Evolutionary conservation across 1,140 invertebrate genomes (phyloP).

Genomic region (Brachionus asplanchnoidis): DNA sequence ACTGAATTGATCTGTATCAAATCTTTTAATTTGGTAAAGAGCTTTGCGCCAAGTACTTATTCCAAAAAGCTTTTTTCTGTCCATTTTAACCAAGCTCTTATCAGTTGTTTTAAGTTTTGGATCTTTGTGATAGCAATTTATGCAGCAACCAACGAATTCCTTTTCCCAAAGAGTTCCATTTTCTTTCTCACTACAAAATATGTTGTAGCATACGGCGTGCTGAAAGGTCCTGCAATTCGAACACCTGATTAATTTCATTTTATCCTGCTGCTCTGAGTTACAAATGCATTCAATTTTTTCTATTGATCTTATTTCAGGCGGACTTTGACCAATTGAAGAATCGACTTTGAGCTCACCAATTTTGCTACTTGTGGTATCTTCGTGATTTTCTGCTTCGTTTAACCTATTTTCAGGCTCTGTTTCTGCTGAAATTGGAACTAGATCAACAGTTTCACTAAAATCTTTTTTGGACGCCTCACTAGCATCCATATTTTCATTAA

Average conservation of each 20-base stretch:
- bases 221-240: neutral
- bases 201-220: constrained; percentile 7
- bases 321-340: neutral
- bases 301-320: neutral
- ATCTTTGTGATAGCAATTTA: neutral
- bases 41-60: neutral
- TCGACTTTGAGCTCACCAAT: neutral
- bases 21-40: neutral
- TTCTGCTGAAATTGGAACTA: neutral
- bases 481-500: neutral
- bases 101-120: neutral
- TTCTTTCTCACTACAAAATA: neutral
- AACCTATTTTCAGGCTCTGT: neutral
- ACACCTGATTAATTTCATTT: neutral
- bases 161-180: neutral
- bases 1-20: neutral
- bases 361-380: neutral
- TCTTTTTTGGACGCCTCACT: neutral
- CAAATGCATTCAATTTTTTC: constrained; percentile 6
- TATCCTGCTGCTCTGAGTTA: neutral
- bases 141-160: neutral
- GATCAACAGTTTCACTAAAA: neutral
- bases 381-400: neutral
- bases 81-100: neutral
- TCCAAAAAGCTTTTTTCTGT: neutral